Base-by-base conservation (phyloP, 2,797 vertebrate species). In the Poeciliopsis infans region DNA sequence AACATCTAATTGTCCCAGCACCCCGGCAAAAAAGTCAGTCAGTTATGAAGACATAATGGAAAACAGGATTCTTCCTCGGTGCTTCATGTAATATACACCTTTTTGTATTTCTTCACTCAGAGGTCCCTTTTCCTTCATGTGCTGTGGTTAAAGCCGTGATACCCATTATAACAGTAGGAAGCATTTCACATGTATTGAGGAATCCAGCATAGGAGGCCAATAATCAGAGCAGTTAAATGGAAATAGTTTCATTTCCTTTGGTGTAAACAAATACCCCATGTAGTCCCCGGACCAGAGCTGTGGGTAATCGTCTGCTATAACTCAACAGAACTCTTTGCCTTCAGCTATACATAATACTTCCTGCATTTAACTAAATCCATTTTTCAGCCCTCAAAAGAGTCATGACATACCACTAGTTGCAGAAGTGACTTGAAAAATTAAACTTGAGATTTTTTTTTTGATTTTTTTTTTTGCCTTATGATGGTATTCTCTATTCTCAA, bases 331-430 rank as follows among this genome's bases (percentile, higher is more conserved):
- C 87, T 92, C 92, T 92, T 94, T 84, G 90, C 93, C 93, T 92
- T 85, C 79, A 95, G 93, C 91, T 92, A 93, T 91, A 93, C 92
- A 92, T 91, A 94, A 94, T 94, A 95, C 94, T 94, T 95, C 93
- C 94, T 95, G 94, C 91, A 93, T 91, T 94, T 94, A 93, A 94
- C 92, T 84, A 90, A 94, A 94, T 94, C 86, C 84, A 93, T 95
- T 93, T 94, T 92, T 94, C 91, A 93, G 89, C 85, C 84, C 90
- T 92, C 90, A 88, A 87, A 91, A 92, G 88, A 91, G 79, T 93
- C 83, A 79, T 90, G 87, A 88, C 83, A 88, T 86, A 83, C 79
- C 72, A 74, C 80, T 86, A 79, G 82, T 80, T 87, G 77, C 75
- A 76, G 75, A 89, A 84, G 89, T 82, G 77, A 90, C 88, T 84